Percentiles rank a stretch among this genome's conserved stretches.
Conservation (phyloP, 2,888 invertebrate species). For the Archaeoteleia sp. region DNA sequence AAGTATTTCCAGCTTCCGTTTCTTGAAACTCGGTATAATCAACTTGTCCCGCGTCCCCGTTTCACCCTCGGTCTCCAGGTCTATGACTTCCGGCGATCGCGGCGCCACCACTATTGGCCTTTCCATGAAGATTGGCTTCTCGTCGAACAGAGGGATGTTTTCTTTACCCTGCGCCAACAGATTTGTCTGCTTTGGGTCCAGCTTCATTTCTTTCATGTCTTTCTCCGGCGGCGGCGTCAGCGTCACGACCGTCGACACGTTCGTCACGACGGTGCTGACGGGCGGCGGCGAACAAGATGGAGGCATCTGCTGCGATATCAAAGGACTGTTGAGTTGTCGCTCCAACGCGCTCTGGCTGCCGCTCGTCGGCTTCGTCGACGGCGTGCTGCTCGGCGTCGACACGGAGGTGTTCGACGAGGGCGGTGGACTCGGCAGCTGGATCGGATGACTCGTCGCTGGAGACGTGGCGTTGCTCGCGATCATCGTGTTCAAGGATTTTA, state of each 20-base stretch:
- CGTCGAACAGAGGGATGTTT: slow-evolving; percentile 76
- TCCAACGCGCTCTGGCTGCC: slow-evolving; percentile 67
- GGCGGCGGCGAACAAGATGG: slow-evolving; percentile 66
- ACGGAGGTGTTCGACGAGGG: slow-evolving; percentile 67
- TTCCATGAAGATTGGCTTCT: slow-evolving; percentile 68
- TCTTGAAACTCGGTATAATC: slow-evolving; percentile 78
- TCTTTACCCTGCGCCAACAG: slow-evolving; percentile 77
- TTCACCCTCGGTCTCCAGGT: slow-evolving; percentile 76
- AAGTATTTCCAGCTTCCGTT: slow-evolving; percentile 83
- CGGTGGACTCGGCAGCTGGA: slow-evolving; percentile 69
- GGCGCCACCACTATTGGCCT: slow-evolving; percentile 77
- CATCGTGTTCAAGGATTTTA: slow-evolving; percentile 72
- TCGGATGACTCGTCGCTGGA: slow-evolving; percentile 58
- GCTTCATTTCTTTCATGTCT: slow-evolving; percentile 70
- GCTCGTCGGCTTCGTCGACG: slow-evolving; percentile 69
- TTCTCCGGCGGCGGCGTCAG: slow-evolving; percentile 75
- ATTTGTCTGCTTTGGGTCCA: slow-evolving; percentile 69
- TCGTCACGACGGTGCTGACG: slow-evolving; percentile 65
- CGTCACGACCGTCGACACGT: slow-evolving; percentile 73
- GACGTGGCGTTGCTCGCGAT: slow-evolving; percentile 65
- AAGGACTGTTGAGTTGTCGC: slow-evolving; percentile 68
- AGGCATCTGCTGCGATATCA: slow-evolving; percentile 60
- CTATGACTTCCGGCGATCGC: slow-evolving; percentile 81
- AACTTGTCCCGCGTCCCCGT: slow-evolving; percentile 66
- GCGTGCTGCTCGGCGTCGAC: slow-evolving; percentile 68